Evolutionary conservation across 1,140 invertebrate genomes (phyloP).

Genomic region (Steinernema khuongi): DNA sequence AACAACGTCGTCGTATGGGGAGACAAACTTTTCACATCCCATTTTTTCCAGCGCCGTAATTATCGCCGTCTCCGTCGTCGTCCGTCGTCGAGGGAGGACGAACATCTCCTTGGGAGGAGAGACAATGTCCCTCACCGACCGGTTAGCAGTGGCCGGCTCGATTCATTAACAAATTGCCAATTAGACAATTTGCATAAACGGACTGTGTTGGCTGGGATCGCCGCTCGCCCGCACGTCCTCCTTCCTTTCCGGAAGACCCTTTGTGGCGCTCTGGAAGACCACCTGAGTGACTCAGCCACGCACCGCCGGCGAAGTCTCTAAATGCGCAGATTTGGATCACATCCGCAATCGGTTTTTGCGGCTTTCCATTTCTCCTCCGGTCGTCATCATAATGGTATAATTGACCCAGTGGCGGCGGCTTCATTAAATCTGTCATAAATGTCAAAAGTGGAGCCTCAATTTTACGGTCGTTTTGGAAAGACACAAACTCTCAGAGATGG

Average conservation of each 20-base stretch:
- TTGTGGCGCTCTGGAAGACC: neutral
- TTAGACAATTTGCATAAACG: slow-evolving; percentile 11
- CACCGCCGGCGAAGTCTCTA: neutral
- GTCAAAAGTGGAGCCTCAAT: slow-evolving; percentile 7
- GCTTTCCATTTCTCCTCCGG: neutral
- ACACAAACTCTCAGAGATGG: too few relatives aligned
- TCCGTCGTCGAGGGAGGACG: slow-evolving; percentile 4
- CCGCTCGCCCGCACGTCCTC: neutral
- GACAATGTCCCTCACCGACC: neutral
- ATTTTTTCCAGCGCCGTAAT: slow-evolving; percentile 14
- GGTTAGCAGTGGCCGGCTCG: neutral
- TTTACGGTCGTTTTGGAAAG: neutral
- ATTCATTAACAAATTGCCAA: slow-evolving; percentile 6
- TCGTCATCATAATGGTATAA: neutral
- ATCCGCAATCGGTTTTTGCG: neutral
- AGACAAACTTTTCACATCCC: slow-evolving; percentile 13
- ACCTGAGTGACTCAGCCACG: too few relatives aligned
- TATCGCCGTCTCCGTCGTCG: neutral
- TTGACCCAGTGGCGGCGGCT: slow-evolving; percentile 8
- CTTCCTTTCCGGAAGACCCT: neutral
- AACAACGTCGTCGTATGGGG: neutral
- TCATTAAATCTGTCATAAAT: slow-evolving; percentile 10
- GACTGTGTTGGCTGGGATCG: neutral
- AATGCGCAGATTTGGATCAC: neutral
- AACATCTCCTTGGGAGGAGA: neutral